Evolutionary conservation across 2,797 vertebrate genomes (phyloP).

Genomic region (Avahi laniger): DNA sequence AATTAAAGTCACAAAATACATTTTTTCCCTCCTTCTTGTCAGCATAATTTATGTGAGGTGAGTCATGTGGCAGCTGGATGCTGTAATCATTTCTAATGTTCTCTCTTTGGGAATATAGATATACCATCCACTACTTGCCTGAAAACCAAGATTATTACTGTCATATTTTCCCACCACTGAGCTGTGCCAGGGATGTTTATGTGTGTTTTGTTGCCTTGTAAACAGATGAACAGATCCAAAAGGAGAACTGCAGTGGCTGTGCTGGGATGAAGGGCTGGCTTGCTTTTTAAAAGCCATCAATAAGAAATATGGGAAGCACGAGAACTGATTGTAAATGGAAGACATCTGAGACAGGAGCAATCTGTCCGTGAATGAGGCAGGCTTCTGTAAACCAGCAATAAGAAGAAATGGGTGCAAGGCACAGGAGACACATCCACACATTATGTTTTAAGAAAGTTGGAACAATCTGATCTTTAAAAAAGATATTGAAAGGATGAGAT

Average conservation of each 20-base stretch:
- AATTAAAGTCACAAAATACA: slow-evolving; percentile 21
- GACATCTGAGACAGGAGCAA: slow-evolving; percentile 29
- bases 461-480: slow-evolving; percentile 15
- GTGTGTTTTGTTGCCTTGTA: slow-evolving; percentile 71
- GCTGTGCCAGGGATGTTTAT: slow-evolving; percentile 56
- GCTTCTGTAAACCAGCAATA: not conserved
- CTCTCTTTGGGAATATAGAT: not conserved
- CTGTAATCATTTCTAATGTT: slow-evolving; percentile 49
- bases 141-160: slow-evolving; percentile 59
- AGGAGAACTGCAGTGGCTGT: slow-evolving; percentile 28
- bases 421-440: not conserved
- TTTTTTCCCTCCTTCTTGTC: not conserved
- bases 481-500: not conserved
- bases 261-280: slow-evolving; percentile 38
- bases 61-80: not conserved
- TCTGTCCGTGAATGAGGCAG: slow-evolving; percentile 8
- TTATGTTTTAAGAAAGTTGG: not conserved
- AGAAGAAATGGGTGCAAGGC: not conserved
- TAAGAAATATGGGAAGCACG: slow-evolving; percentile 41
- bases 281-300: slow-evolving; percentile 53
- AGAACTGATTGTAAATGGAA: slow-evolving; percentile 39
- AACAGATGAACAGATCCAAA: slow-evolving; percentile 58
- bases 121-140: not conserved
- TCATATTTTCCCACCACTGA: slow-evolving; percentile 62
- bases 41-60: slow-evolving; percentile 14